Conservation (phyloP, 2,888 invertebrate genomes). For the Chrysodeixis includens region DNA sequence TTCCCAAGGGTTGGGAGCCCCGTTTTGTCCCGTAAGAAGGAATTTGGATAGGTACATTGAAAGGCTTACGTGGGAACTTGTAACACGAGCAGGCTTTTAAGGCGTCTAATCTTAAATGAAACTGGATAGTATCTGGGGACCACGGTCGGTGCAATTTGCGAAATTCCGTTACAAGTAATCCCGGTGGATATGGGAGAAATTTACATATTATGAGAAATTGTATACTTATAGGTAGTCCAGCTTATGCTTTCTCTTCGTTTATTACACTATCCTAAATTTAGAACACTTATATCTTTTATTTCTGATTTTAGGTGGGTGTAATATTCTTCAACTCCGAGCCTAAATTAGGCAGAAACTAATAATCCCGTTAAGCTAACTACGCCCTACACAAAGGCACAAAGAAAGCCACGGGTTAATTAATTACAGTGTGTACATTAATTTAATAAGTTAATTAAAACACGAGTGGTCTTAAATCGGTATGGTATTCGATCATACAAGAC, state of each 20-base stretch:
- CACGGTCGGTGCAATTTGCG: neutral
- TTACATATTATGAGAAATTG: neutral
- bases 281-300: no score
- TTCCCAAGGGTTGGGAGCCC: neutral
- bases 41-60: neutral
- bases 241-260: no score
- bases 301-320: no score
- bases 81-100: neutral
- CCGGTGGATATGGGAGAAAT: neutral
- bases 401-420: conserved; percentile 20
- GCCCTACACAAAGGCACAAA: conserved; percentile 7
- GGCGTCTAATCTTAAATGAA: neutral
- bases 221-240: no score
- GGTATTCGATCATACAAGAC: neutral
- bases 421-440: conserved; percentile 19
- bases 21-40: no score
- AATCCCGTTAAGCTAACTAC: neutral
- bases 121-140: neutral
- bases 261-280: no score
- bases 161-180: neutral
- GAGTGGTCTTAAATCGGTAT: neutral
- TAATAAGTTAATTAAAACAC: conserved; percentile 30
- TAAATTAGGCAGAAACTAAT: no score
- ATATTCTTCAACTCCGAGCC: no score
- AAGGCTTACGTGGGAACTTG: neutral